Conservation (phyloP, 2,113 vertebrate genomes). For the Corynorhinus townsendii region DNA sequence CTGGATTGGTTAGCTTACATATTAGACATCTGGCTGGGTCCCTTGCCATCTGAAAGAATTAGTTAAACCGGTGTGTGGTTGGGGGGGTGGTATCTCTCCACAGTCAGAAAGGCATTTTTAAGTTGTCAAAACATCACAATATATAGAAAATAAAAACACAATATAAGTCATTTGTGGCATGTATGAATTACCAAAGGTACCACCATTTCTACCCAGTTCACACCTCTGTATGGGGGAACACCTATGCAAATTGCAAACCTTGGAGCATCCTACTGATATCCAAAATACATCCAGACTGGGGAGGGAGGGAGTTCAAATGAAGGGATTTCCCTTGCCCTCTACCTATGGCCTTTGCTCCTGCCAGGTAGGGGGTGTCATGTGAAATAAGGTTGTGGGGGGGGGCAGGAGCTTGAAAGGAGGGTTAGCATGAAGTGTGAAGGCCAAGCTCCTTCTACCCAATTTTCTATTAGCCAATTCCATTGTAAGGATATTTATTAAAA, state of each 20-base stretch:
- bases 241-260: not conserved
- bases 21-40: not conserved
- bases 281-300: not conserved
- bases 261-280: too few relatives aligned
- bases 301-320: not conserved
- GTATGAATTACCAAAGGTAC: not conserved
- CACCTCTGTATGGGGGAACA: not conserved
- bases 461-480: not conserved
- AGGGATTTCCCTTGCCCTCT: not conserved
- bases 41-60: not conserved
- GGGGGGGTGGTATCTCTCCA: not conserved
- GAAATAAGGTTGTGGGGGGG: rapidly evolving
- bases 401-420: not conserved
- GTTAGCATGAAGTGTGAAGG: not conserved
- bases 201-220: not conserved
- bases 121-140: not conserved
- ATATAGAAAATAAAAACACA: not conserved
- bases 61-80: too few relatives aligned
- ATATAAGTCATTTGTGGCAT: not conserved
- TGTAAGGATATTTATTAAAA: not conserved
- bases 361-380: not conserved
- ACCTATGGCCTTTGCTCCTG: not conserved
- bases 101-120: not conserved
- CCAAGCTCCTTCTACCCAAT: not conserved
- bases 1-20: not conserved